Evolutionary conservation across 37 sponge, comb jelly and placozoan genomes (phyloP), one percentile per base, ranked within the genome.

Genomic region (Agelas oroides): DNA sequence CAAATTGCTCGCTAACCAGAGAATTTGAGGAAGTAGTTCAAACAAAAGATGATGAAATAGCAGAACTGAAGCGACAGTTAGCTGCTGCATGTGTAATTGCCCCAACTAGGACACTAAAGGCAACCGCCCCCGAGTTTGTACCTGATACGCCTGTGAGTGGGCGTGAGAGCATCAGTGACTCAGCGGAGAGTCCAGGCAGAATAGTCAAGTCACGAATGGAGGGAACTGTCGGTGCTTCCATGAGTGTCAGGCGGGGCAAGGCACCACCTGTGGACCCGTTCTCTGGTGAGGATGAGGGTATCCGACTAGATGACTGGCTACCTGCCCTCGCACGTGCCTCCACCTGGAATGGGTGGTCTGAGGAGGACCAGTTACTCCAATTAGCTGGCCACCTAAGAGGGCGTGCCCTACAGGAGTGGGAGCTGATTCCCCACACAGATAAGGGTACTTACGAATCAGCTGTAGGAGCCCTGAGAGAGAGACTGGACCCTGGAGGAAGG

Each of bases 361-460:
- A 52, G 21, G 79, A 77, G 53, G 90, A 90, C 37, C 67, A 71
- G 52, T 38, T 90, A 17, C 61, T 84, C 0, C 90, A 90, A 66
- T 63, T 90, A 61, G 90, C 85, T 30, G 90, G 90, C 12, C 90
- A 90, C 65, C 72, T 84, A 59, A 71, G 55, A 37, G 80, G 85
- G 15, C 36, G 73, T 21, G 76, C 91, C 61, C 73, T 84, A 17
- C 91, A 90, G 16, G 84, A 89, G 57, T 89, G 89, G 89, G 78
- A 69, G 25, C 66, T 89, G 53, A 39, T 83, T 35, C 32, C 56
- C 20, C 66, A 27, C 1, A n/a, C 1, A 12, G 66, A 79, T 5
- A 28, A 27, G 20, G 24, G 55, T 2, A 73, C 36, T 39, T 70
- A 30, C 28, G 54, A 54, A 28, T 18, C 8, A n/a, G 79, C 73